A percentile compares a stretch with the other conserved stretches of the same genome.
phyloP scores from a whole-genome alignment of 2,113 vertebrate species.

The Chloropsis cyanopogon region DNA sequence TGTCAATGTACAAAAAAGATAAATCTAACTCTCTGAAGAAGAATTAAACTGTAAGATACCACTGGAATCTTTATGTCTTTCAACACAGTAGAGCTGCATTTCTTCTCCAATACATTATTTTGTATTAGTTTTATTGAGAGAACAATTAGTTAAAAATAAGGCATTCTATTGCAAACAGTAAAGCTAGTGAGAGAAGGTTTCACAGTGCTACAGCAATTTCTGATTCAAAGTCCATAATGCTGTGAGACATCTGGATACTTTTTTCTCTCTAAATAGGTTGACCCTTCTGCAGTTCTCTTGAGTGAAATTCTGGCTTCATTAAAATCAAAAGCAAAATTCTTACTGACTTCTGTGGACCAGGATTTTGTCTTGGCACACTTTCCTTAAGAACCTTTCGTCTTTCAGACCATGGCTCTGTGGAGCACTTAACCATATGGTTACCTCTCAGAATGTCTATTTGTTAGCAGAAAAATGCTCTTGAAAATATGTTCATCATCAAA shows the following conservation, averaged over 20 bases:
- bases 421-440: constrained; percentile 51
- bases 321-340: constrained; percentile 43
- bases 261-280: background rate
- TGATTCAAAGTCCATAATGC: background rate
- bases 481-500: constrained; percentile 51
- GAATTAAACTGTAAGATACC: background rate
- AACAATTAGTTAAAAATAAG: background rate
- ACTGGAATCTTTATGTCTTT: background rate
- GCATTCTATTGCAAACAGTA: background rate
- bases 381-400: constrained; percentile 4
- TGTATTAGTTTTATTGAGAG: background rate
- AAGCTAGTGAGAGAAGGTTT: background rate
- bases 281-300: constrained; percentile 33
- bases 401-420: background rate
- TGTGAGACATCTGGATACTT: constrained; percentile 17
- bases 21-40: background rate
- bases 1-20: background rate
- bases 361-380: constrained; percentile 36
- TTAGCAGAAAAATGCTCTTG: constrained; percentile 37
- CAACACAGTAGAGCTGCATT: background rate
- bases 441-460: constrained; percentile 28
- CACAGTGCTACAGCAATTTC: background rate
- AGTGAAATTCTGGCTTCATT: constrained; percentile 47
- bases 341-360: constrained; percentile 1
- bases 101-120: background rate